Percentiles rank a stretch among this genome's conserved stretches.
Evolutionary conservation across 2,888 invertebrate genomes (phyloP).

Genomic region (Alitta virens): DNA sequence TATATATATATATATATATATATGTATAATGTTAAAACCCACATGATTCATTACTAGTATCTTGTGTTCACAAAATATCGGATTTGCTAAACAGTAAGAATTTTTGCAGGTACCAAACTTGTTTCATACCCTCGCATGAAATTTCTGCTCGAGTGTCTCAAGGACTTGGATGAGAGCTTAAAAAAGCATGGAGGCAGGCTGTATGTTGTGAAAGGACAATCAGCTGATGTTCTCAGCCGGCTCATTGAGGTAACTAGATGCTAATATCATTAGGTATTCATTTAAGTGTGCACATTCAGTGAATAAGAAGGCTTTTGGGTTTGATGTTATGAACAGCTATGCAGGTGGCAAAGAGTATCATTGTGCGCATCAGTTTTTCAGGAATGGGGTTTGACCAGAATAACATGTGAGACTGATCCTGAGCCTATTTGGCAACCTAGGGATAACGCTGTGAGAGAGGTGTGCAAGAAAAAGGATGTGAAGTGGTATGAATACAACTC

Average conservation of each 20-base stretch:
- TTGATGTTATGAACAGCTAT: no score
- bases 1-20: neutral
- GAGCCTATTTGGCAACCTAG: slow-evolving; percentile 71
- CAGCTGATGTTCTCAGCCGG: slow-evolving; percentile 62
- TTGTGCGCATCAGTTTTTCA: slow-evolving; percentile 13
- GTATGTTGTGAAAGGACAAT: slow-evolving; percentile 66
- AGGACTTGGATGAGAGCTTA: slow-evolving; percentile 67
- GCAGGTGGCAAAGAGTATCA: neutral
- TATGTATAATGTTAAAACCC: no score
- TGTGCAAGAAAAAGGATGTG: slow-evolving; percentile 64
- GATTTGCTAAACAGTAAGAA: no score
- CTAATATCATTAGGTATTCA: no score
- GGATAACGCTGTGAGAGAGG: slow-evolving; percentile 63
- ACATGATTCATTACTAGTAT: no score
- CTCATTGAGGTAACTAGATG: slow-evolving; percentile 60
- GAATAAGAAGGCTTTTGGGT: no score
- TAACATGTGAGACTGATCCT: slow-evolving; percentile 64
- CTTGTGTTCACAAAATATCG: no score
- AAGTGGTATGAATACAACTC: slow-evolving; percentile 66
- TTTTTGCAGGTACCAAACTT: slow-evolving; percentile 34
- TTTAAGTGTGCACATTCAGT: no score
- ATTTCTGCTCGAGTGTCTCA: slow-evolving; percentile 68
- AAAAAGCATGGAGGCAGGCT: slow-evolving; percentile 63
- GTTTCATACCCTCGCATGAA: slow-evolving; percentile 64
- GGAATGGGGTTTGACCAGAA: slow-evolving; percentile 60